Evolutionary conservation across 2,113 vertebrate genomes (phyloP).

Genomic region (Colinus virginianus): DNA sequence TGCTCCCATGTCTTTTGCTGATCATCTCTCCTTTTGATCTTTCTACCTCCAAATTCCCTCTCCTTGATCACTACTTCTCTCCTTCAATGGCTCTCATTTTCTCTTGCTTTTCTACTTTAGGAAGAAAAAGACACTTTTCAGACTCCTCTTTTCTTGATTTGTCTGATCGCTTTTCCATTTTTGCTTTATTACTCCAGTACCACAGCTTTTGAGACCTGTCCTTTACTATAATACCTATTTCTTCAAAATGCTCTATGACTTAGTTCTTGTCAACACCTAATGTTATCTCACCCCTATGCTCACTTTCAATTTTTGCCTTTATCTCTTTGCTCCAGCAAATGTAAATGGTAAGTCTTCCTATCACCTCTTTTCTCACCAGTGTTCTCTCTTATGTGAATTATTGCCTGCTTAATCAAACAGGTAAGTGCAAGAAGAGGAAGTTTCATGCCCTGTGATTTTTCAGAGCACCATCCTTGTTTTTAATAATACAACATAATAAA

Average conservation of each 20-base stretch:
- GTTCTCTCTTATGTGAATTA: not conserved
- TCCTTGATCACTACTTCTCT: not conserved
- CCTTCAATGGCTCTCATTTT: not conserved
- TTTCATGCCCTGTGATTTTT: not conserved
- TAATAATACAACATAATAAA: not conserved
- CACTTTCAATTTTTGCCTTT: not conserved
- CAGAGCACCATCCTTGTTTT: not conserved
- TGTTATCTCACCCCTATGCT: not conserved
- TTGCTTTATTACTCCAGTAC: not conserved
- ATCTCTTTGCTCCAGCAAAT: not conserved
- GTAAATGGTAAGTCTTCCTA: not conserved
- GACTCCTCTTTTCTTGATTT: not conserved
- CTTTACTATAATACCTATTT: not conserved
- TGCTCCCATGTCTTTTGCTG: not conserved
- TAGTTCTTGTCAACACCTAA: not conserved
- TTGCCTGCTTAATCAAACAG: not conserved
- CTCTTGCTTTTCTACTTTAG: not conserved
- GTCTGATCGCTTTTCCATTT: not conserved
- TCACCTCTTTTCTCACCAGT: not conserved
- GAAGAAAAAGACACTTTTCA: conserved; percentile 4
- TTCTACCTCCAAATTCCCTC: not conserved
- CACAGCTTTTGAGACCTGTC: not conserved
- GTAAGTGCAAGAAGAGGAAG: not conserved
- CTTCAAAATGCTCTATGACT: not conserved
- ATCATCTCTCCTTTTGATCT: conserved; percentile 41